A percentile compares a stretch with the other conserved stretches of the same genome.
phyloP scores from a whole-genome alignment of 2,113 vertebrate species.

The Thermophis baileyi region DNA sequence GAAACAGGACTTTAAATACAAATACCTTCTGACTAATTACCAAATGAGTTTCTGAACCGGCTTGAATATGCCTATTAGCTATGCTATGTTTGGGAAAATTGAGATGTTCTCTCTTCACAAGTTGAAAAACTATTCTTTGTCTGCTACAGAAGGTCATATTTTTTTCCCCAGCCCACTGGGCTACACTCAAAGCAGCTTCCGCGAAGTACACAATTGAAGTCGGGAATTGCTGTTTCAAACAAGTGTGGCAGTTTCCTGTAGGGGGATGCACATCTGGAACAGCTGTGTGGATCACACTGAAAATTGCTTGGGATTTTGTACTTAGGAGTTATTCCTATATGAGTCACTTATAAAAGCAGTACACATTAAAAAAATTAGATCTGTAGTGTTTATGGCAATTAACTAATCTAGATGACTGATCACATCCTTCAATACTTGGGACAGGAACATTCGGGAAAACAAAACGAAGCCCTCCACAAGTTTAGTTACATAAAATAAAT shows the following conservation, averaged over 20 bases:
- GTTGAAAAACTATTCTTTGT: not conserved
- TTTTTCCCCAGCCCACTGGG: not conserved
- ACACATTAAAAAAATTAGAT: not conserved
- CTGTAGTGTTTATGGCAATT: constrained; percentile 60
- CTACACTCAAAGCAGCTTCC: not conserved
- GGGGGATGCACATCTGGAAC: not conserved
- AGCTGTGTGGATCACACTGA: not conserved
- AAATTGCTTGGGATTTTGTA: constrained; percentile 45
- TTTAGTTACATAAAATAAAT: constrained; percentile 68
- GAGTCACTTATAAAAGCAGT: constrained; percentile 51
- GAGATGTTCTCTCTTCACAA: constrained; percentile 15
- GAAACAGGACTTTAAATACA: not conserved
- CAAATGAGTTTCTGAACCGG: not conserved
- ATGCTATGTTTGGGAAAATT: not conserved
- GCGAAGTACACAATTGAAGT: not conserved
- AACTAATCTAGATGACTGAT: constrained; percentile 54
- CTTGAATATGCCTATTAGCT: not conserved
- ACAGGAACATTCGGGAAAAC: constrained; percentile 48
- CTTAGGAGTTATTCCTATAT: constrained; percentile 50
- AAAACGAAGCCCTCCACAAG: constrained; percentile 59
- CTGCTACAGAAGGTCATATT: not conserved
- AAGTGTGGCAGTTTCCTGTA: no score
- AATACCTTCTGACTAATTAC: constrained; percentile 33
- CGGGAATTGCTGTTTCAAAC: constrained; percentile 27
- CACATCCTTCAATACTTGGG: constrained; percentile 49